Conservation (phyloP, 2,113 vertebrate genomes). For the Chaetodon trifascialis region DNA sequence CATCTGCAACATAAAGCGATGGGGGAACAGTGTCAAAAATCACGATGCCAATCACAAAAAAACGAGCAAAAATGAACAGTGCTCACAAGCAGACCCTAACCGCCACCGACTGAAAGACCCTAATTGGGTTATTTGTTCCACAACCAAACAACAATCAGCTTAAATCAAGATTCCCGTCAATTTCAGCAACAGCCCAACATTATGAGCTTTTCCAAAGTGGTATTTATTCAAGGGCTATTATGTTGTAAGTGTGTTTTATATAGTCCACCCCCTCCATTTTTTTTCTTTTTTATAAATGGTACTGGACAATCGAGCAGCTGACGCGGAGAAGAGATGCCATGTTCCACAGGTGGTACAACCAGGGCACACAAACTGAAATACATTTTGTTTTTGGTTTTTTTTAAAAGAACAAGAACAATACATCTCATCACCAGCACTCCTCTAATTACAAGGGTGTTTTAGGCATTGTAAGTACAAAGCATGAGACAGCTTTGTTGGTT, state of each 20-base stretch:
- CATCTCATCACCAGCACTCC: background rate
- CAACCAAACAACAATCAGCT: background rate
- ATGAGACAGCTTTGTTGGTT: background rate
- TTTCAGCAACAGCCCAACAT: background rate
- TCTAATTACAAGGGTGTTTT: background rate
- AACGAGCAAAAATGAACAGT: background rate
- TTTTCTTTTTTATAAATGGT: background rate
- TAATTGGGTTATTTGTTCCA: background rate
- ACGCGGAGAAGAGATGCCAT: background rate
- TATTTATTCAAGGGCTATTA: conserved; percentile 1
- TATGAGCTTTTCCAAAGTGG: background rate
- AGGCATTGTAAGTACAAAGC: background rate
- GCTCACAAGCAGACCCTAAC: background rate
- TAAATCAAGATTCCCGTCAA: background rate
- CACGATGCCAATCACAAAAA: background rate
- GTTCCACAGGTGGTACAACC: background rate
- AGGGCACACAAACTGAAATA: background rate
- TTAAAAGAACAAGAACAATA: too few relatives aligned
- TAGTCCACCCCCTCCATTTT: background rate
- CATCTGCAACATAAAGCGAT: background rate
- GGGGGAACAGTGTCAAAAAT: background rate
- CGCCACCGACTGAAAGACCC: background rate
- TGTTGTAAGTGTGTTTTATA: background rate
- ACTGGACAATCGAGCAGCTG: background rate
- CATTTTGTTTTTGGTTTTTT: too few relatives aligned